Base-by-base conservation (phyloP, 2,888 invertebrate species). In the Eurytoma adleriae region DNA sequence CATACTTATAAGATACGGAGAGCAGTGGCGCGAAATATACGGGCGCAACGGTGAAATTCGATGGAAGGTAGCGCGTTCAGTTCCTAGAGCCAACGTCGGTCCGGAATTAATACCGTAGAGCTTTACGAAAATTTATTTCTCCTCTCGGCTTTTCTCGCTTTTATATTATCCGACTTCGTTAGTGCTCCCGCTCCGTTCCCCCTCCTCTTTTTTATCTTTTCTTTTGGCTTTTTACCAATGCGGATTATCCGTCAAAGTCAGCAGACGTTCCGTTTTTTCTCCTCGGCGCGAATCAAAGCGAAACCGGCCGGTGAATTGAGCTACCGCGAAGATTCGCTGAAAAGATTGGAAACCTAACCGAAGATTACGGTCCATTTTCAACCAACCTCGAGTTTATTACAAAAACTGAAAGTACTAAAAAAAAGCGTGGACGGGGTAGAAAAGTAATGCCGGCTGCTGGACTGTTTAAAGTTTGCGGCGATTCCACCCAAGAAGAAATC, bases 171-270 rank as follows among this genome's bases (percentile, higher is more conserved):
- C 12, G 27, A 62, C n/a, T 72, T 72, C 52, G 61, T 72, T 62
- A 27, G 24, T 1, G 48, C 3, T 14, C n/a, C 3, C 20, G 2
- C 16, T 14, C 2, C 27, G 12, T 52, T 52, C 18, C 5, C 1
- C 0, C 40, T 13, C 1, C 50, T 56, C 40, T 27, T 27, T 54
- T 16, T 27, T 54, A 24, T 54, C 13, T 24, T 18, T 18, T 7
- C 4, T 70, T 20, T 30, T 52, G 30, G 18, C 54, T 52, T n/a
- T 62, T 52, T 62, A n/a, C 54, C 54, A 54, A 16, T 30, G 54
- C 4, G 72, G 52, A 71, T n/a, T 62, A 54, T 64, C 52, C 72
- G 72, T 61, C 72, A 72, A 72, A 64, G 72, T 72, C 54, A 64
- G 52, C 2, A 48, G 7, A 7, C 18, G 10, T 61, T 10, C 14